A percentile compares a stretch with the other conserved stretches of the same genome.
phyloP scores from a whole-genome alignment of 2,888 invertebrate species.

The Hemistola chrysoprasaria region DNA sequence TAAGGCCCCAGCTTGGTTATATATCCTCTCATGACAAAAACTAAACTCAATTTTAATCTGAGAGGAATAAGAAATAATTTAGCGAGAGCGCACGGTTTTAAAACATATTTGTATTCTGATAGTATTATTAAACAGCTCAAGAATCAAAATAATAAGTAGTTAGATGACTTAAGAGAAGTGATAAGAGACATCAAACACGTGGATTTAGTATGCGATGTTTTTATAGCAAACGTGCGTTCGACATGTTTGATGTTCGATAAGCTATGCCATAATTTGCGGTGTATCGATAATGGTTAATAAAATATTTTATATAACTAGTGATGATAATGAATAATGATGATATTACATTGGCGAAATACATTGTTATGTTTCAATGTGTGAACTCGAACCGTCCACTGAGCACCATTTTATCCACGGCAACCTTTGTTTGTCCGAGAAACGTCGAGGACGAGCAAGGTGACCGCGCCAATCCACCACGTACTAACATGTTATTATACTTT shows the following conservation, averaged over 20 bases:
- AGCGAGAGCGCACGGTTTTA: no score
- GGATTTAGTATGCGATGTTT: slow-evolving; percentile 4
- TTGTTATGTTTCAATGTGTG: slow-evolving; percentile 21
- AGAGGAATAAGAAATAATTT: neutral
- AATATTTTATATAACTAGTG: no score
- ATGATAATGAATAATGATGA: no score
- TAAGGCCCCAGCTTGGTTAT: slow-evolving; percentile 26
- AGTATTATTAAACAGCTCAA: slow-evolving; percentile 10
- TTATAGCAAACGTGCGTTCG: slow-evolving; percentile 7
- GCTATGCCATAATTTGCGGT: slow-evolving; percentile 1
- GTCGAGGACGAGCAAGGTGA: slow-evolving; percentile 74
- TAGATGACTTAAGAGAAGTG: slow-evolving; percentile 5
- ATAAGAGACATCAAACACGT: slow-evolving; percentile 1
- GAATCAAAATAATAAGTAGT: slow-evolving; percentile 4
- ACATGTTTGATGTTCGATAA: slow-evolving; percentile 13
- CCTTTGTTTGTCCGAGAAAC: slow-evolving; percentile 75
- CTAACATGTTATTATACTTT: no score
- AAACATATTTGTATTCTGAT: slow-evolving; percentile 6
- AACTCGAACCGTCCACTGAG: slow-evolving; percentile 61
- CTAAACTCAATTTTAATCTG: slow-evolving; percentile 4
- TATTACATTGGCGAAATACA: no score
- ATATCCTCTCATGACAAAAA: slow-evolving; percentile 4
- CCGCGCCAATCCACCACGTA: slow-evolving; percentile 45
- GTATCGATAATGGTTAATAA: no score
- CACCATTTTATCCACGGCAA: slow-evolving; percentile 39